phyloP scores from a whole-genome alignment of 2,797 vertebrate genomes.

The Miichthys miiuy region DNA sequence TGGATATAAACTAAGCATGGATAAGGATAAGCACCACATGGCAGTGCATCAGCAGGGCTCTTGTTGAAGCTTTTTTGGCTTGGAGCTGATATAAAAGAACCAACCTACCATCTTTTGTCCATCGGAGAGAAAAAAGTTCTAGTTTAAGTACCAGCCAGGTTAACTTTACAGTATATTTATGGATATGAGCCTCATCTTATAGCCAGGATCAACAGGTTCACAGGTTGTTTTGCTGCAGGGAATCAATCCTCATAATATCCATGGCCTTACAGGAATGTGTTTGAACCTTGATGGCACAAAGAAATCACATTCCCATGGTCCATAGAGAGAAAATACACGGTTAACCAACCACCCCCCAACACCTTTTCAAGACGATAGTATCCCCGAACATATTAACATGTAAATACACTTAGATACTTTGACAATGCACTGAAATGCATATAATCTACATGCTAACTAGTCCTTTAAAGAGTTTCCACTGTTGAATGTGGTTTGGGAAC shows the following conservation, averaged over 20 bases:
- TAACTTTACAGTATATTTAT: constrained; percentile 21
- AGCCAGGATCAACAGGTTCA: constrained; percentile 60
- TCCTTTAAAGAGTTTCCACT: constrained; percentile 80
- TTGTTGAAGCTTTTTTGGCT: constrained; percentile 18
- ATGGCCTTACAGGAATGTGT: constrained; percentile 82
- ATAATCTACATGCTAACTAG: constrained; percentile 89
- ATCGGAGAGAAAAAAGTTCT: constrained; percentile 1
- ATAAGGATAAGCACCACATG: constrained; percentile 58
- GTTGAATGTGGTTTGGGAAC: constrained; percentile 81
- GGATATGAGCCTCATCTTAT: constrained; percentile 11
- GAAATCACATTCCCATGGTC: constrained; percentile 81
- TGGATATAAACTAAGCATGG: constrained; percentile 72
- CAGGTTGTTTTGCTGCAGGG: constrained; percentile 65
- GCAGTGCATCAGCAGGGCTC: constrained; percentile 47
- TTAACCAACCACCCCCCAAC: constrained; percentile 76
- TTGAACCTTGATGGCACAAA: constrained; percentile 83
- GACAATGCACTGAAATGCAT: constrained; percentile 85
- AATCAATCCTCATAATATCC: constrained; percentile 70
- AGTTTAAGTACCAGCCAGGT: neutral
- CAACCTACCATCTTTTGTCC: neutral
- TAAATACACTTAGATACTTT: constrained; percentile 86
- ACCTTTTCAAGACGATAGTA: constrained; percentile 82
- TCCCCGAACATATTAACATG: constrained; percentile 87
- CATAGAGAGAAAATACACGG: constrained; percentile 76
- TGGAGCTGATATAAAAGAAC: constrained; percentile 9